Percentiles rank a stretch among this genome's conserved stretches.
Evolutionary conservation across 37 sponge, comb jelly and placozoan species (phyloP).

Genomic region (Chondrosia reniformis): DNA sequence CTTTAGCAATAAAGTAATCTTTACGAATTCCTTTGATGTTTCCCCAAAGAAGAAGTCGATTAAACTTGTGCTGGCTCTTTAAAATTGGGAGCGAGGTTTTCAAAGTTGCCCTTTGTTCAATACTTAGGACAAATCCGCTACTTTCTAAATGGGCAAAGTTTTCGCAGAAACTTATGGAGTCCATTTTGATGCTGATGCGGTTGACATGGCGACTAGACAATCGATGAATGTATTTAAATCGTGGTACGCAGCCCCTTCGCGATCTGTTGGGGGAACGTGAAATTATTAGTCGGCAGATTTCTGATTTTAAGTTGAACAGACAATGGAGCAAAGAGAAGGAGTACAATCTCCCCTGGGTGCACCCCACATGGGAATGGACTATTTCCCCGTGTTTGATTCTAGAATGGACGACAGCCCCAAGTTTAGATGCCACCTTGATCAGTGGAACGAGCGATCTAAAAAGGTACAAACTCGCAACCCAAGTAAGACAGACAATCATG

Average conservation of each 20-base stretch:
- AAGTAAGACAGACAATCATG: no score
- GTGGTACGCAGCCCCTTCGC: no score
- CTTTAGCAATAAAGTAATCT: conserved; percentile 91
- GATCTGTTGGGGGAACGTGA: no score
- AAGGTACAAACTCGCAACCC: conserved; percentile 48
- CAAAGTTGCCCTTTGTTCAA: conserved; percentile 89
- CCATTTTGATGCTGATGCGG: conserved; percentile 57
- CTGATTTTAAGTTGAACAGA: no score
- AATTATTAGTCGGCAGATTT: no score
- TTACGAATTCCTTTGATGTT: conserved; percentile 77
- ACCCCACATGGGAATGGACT: conserved; percentile 27
- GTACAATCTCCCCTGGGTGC: conserved; percentile 9
- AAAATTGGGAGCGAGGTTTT: conserved; percentile 77
- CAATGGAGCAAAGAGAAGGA: conserved; percentile 16
- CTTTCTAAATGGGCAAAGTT: conserved; percentile 72
- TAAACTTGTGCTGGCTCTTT: conserved; percentile 78
- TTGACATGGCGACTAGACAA: not conserved
- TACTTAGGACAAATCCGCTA: conserved; percentile 87
- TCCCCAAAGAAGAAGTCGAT: conserved; percentile 88
- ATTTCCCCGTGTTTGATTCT: conserved; percentile 60
- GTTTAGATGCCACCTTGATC: conserved; percentile 51
- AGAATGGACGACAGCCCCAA: conserved; percentile 62
- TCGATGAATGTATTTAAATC: no score
- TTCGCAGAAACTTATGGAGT: conserved; percentile 52
- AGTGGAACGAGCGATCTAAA: conserved; percentile 58